Conservation (phyloP, 2,888 invertebrate species). For the Deroplatys truncata region DNA sequence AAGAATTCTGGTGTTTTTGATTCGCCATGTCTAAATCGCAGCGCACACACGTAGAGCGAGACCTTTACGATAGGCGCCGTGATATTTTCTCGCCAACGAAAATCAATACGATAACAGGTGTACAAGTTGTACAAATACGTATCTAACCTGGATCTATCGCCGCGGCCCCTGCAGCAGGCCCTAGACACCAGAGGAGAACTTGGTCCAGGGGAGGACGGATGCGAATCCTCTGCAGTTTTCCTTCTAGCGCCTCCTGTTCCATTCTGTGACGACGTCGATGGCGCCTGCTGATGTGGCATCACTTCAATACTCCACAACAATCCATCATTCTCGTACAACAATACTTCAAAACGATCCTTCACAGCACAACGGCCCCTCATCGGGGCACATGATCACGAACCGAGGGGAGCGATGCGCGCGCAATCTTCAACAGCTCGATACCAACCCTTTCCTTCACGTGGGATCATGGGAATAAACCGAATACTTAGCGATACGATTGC, state of each 20-base stretch:
- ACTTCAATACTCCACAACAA: neutral
- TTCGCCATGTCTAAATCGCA: neutral
- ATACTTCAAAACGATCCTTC: neutral
- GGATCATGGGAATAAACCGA: no score
- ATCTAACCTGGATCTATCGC: constrained; percentile 6
- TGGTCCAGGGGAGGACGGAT: neutral
- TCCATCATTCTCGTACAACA: neutral
- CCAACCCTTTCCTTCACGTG: neutral
- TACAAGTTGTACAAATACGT: neutral
- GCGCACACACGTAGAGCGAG: no score
- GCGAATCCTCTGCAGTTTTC: neutral
- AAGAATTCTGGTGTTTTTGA: no score
- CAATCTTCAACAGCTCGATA: neutral
- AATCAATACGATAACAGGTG: neutral
- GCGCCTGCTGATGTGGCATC: neutral
- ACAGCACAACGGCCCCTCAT: neutral
- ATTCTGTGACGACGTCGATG: neutral
- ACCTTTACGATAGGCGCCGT: neutral
- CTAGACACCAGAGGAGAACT: neutral
- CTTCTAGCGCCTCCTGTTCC: constrained; percentile 2
- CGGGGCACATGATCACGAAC: neutral
- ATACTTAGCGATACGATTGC: neutral
- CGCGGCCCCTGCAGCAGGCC: neutral
- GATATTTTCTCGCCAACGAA: neutral
- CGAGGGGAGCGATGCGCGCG: neutral